Evolutionary conservation across 2,113 vertebrate species (phyloP).

Genomic region (Sphyrna mokarran): DNA sequence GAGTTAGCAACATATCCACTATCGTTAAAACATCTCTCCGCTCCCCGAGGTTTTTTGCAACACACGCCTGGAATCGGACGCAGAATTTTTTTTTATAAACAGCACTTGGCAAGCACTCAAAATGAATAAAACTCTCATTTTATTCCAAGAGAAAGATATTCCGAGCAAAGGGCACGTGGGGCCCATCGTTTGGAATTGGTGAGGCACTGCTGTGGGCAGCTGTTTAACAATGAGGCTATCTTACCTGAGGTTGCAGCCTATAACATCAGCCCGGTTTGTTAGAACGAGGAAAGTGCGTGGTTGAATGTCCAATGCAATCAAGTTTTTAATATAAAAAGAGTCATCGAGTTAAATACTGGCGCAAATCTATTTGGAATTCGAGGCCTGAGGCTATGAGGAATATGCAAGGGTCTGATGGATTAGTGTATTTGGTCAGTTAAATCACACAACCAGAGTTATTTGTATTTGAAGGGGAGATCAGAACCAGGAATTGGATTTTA

Average conservation of each 20-base stretch:
- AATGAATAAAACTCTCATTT: not conserved
- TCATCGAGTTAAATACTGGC: not conserved
- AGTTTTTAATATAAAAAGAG: not conserved
- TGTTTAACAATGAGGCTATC: not conserved
- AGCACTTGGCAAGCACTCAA: conserved; percentile 14
- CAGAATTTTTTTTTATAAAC: not conserved
- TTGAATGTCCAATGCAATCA: not conserved
- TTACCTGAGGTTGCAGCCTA: not conserved
- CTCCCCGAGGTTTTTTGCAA: not conserved
- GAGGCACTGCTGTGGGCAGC: not conserved
- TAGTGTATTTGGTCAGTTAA: not conserved
- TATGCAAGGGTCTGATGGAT: not conserved
- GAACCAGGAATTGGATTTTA: not conserved
- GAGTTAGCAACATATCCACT: not conserved
- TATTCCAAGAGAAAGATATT: not conserved
- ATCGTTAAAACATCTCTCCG: not conserved
- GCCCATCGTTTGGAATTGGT: not conserved
- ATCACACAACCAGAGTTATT: not conserved
- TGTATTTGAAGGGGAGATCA: not conserved
- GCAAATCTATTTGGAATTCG: not conserved
- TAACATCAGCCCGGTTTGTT: not conserved
- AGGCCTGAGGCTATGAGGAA: not conserved
- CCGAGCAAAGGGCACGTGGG: not conserved
- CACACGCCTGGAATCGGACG: not conserved
- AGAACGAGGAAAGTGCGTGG: not conserved